Conservation (phyloP, 2,113 vertebrate species). For the Sciurus niger region DNA sequence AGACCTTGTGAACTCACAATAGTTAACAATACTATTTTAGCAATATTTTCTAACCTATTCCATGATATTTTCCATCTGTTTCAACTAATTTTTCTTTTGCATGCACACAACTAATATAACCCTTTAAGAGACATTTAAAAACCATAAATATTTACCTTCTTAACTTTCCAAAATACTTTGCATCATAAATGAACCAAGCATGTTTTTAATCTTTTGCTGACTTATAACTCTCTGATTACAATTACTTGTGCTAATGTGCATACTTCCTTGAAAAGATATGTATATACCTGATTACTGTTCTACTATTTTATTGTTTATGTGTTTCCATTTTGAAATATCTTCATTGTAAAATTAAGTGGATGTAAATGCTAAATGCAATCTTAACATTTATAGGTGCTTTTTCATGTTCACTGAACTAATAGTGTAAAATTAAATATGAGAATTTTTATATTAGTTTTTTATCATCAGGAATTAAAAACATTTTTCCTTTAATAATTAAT, state of each 20-base stretch:
- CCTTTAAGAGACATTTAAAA: background rate
- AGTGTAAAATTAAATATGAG: background rate
- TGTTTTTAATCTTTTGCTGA: background rate
- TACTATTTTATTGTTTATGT: background rate
- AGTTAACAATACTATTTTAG: background rate
- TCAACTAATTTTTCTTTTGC: background rate
- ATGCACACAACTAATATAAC: background rate
- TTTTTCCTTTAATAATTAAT: constrained; percentile 15
- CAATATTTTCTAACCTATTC: constrained; percentile 6
- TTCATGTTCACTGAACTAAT: background rate
- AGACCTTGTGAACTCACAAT: background rate
- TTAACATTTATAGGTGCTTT: background rate
- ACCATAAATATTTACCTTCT: background rate
- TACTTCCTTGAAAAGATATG: background rate
- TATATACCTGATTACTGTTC: background rate
- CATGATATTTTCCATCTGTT: constrained; percentile 51
- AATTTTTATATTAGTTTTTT: background rate
- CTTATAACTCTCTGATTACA: constrained; percentile 7
- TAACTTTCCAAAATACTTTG: background rate
- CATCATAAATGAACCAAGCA: background rate
- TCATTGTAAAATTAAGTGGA: background rate
- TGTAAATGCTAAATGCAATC: background rate
- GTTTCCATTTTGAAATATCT: background rate
- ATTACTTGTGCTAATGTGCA: background rate
- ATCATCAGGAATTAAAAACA: background rate